These are phyloP conservation scores for Cariama cristata DNA, from an alignment of 2,113 vertebrate genomes.

Conservation along the genomic window DNA sequence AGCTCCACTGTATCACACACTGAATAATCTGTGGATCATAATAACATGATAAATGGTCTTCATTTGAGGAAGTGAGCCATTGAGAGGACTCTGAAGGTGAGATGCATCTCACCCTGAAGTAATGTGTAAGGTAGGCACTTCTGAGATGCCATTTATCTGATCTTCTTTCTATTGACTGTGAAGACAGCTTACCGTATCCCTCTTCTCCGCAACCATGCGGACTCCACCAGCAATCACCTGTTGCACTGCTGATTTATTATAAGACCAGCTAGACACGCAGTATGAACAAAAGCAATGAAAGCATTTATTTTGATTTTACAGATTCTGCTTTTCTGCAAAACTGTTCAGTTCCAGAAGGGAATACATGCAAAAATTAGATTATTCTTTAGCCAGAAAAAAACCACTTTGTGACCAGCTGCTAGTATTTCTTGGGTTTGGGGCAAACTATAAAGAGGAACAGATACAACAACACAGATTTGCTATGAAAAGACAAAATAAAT, in stretches of 20 bases:
- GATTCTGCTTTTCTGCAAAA: neutral
- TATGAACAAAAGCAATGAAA: neutral
- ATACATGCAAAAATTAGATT: neutral
- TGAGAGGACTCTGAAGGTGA: neutral
- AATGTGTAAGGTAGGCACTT: neutral
- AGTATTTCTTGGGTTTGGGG: neutral
- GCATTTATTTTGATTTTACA: neutral
- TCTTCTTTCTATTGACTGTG: neutral
- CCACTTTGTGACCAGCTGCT: neutral
- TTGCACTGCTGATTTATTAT: neutral
- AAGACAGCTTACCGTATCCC: neutral
- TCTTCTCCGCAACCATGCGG: neutral
- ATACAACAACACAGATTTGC: neutral
- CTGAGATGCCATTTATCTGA: neutral
- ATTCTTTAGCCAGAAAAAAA: neutral
- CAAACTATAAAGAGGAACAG: neutral
- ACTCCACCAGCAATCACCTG: neutral
- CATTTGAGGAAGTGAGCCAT: neutral
- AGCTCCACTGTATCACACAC: neutral
- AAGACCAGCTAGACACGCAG: neutral
- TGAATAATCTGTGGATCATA: neutral
- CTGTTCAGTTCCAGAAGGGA: neutral
- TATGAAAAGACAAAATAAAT: slow-evolving; percentile 1
- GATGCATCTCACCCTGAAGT: neutral
- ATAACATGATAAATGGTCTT: neutral